Evolutionary conservation across 1,140 invertebrate species (phyloP), one percentile per base, ranked within the genome.

Genomic region (Melanaphis sacchari): DNA sequence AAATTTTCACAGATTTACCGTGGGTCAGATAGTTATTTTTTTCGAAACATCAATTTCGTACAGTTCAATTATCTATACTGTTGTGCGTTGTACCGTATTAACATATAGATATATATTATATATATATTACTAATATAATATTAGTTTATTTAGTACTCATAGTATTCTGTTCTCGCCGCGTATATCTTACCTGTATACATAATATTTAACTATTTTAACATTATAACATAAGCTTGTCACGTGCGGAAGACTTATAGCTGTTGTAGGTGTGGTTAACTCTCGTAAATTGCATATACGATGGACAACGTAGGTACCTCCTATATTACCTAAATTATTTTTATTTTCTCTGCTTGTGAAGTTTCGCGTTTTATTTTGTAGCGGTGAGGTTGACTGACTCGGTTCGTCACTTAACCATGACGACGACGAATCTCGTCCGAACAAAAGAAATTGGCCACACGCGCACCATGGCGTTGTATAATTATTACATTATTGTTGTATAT

Each of bases 401-500:
- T 89, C 46, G 87, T 5, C 87, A n/a, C 46, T 89, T 89, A 36
- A 89, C 87, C 87, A n/a, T 89, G 87, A 89, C 46, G 84, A 76
- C 82, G n/a, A 87, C 15, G 85, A 87, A 76, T 76, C 59, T 76
- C 41, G 43, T 46, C 18, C 18, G 31, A 87, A 52, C 85, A 88
- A 89, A 89, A 89, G 87, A 89, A 89, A 89, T 52, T 46, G 46
- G 87, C 87, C 87, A 52, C 87, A 89, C 87, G 87, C 46, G 87
- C n/a, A 52, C 87, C 85, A 38, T 87, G 85, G 85, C 87, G 87
- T 46, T 36, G 31, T 85, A 88, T 88, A 89, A 89, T 89, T 52
- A 89, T 89, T 89, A 24, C 49, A 22, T 31, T 85, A 31, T 76
- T 66, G 26, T 31, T 59, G 59, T 66, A 9, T 41, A 40, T 84